A percentile compares a stretch with the other conserved stretches of the same genome.
Conservation (phyloP, 1,140 invertebrate genomes). For the Bathynomus jamesi region DNA sequence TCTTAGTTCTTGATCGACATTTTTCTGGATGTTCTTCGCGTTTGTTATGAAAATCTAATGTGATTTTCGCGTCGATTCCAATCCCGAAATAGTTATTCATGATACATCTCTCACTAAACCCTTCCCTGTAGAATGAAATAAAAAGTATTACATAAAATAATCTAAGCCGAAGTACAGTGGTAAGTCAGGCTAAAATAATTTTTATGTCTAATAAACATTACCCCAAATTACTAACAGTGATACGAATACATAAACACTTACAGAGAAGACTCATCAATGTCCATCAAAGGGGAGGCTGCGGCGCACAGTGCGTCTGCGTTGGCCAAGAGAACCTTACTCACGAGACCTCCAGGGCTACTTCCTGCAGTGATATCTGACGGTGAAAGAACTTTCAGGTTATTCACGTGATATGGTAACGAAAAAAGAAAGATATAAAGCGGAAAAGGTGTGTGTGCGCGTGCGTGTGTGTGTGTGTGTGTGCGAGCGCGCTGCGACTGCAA, state of each 20-base stretch:
- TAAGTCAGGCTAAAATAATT: neutral
- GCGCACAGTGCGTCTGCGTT: conserved; percentile 95
- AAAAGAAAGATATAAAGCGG: no score
- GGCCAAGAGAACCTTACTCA: conserved; percentile 82
- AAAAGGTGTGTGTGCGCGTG: no score
- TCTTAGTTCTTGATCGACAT: conserved; percentile 84
- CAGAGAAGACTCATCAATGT: conserved; percentile 77
- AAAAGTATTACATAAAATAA: no score
- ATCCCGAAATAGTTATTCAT: conserved; percentile 99
- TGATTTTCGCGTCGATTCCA: conserved; percentile 97
- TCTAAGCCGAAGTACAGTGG: no score
- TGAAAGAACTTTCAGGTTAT: no score
- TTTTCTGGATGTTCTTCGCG: conserved; percentile 97
- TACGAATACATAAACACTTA: no score
- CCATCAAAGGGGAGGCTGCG: conserved; percentile 84
- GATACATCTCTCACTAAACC: conserved; percentile 87
- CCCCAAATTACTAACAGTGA: neutral
- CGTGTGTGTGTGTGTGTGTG: neutral
- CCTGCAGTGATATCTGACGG: conserved; percentile 25
- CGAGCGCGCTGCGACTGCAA: neutral
- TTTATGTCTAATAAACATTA: neutral
- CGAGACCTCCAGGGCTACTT: conserved; percentile 58
- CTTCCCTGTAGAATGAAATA: conserved; percentile 54
- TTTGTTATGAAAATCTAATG: conserved; percentile 94
- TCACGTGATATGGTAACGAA: no score